Conservation (phyloP, 1,140 invertebrate genomes). For the Fopius arisanus region DNA sequence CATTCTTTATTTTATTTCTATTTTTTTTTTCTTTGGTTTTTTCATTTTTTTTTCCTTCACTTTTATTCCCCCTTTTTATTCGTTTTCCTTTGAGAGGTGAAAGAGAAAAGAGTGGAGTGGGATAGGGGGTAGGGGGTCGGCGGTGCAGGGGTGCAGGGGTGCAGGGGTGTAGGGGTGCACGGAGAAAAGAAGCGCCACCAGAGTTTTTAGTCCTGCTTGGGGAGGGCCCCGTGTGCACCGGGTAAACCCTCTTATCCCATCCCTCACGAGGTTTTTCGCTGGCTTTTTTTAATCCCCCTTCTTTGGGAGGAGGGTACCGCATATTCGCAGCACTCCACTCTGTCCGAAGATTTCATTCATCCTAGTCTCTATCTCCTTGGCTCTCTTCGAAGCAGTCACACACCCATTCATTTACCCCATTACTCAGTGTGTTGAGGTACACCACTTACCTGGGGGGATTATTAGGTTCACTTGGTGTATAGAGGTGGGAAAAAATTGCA, state of each 20-base stretch:
- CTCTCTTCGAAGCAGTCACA: conserved; percentile 28
- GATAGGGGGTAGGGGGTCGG: no score
- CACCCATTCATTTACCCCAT: conserved; percentile 29
- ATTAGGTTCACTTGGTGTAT: conserved; percentile 3
- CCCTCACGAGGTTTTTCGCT: background rate
- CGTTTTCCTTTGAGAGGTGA: conserved; percentile 4
- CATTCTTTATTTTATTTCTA: conserved; percentile 7
- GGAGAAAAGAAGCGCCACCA: background rate
- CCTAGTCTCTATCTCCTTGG: conserved; percentile 12
- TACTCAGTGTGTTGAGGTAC: conserved; percentile 7
- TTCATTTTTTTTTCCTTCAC: background rate
- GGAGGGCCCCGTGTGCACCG: background rate
- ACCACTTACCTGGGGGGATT: conserved; percentile 2
- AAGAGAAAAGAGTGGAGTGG: background rate
- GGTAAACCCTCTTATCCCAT: conserved; percentile 9
- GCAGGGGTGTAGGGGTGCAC: background rate
- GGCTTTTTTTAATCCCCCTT: background rate
- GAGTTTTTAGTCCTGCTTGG: conserved; percentile 3
- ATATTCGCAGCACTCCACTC: background rate
- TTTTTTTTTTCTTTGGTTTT: background rate
- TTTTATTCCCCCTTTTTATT: background rate
- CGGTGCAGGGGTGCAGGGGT: no score
- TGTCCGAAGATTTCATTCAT: conserved; percentile 37
- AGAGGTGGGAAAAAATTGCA: conserved; percentile 5
- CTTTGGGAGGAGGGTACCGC: background rate